Percentiles rank a stretch among this genome's conserved stretches.
phyloP scores from a whole-genome alignment of 2,888 invertebrate species.

The Sminthurides aquaticus region DNA sequence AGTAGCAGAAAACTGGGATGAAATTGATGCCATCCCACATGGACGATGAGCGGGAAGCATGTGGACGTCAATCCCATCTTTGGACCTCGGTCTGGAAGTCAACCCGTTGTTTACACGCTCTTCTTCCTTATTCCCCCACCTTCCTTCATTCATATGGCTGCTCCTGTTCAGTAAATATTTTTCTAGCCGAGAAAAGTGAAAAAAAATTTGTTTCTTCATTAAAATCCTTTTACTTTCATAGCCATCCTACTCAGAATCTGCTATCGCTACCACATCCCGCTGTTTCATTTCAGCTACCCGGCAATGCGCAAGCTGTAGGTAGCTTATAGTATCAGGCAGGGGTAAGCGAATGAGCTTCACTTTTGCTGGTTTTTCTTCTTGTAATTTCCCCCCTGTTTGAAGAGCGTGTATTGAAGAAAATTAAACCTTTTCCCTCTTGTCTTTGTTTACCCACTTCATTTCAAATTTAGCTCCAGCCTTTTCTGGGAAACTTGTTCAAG shows the following conservation, averaged over 20 bases:
- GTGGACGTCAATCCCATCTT: too few relatives aligned
- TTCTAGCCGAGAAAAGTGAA: constrained; percentile 17
- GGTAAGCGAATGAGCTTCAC: too few relatives aligned
- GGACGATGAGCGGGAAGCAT: too few relatives aligned
- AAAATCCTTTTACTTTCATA: constrained; percentile 14
- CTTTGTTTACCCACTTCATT: neutral
- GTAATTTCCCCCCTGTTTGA: neutral
- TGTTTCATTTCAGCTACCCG: too few relatives aligned
- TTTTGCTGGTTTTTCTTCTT: too few relatives aligned
- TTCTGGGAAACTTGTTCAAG: too few relatives aligned
- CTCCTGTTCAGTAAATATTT: constrained; percentile 3
- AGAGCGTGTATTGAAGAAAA: neutral
- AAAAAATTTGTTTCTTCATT: constrained; percentile 18
- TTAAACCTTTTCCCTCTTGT: neutral
- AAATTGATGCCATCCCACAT: neutral
- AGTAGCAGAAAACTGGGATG: neutral
- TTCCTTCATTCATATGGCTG: too few relatives aligned
- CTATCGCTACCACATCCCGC: too few relatives aligned
- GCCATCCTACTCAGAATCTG: too few relatives aligned
- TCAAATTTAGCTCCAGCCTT: neutral
- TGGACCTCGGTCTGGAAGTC: neutral
- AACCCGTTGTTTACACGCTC: neutral
- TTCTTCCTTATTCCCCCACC: neutral
- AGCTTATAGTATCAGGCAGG: too few relatives aligned
- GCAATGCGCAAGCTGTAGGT: too few relatives aligned